Conservation (phyloP, 2,888 invertebrate genomes). For the Coenonympha arcania region DNA sequence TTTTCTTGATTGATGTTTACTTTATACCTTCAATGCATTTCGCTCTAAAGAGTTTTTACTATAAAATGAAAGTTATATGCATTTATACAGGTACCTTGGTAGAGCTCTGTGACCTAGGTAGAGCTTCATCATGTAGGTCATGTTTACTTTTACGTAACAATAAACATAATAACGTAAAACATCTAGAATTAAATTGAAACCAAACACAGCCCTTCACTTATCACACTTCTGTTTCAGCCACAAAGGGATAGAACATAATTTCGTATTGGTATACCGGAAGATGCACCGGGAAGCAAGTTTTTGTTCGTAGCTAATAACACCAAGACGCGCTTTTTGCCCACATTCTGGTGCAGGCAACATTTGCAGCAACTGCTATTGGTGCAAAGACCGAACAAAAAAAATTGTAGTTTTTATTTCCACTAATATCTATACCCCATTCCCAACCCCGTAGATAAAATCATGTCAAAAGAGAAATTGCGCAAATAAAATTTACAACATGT, state of each 20-base stretch:
- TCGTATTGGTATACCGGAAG: constrained; percentile 37
- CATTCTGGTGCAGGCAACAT: constrained; percentile 36
- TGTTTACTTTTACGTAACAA: too few relatives aligned
- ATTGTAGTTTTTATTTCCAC: background rate
- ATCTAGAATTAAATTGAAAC: too few relatives aligned
- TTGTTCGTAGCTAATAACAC: constrained; percentile 36
- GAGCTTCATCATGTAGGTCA: too few relatives aligned
- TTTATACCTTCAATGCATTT: too few relatives aligned
- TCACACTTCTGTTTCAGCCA: background rate
- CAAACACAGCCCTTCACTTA: background rate
- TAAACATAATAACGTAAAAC: too few relatives aligned
- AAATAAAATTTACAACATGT: too few relatives aligned
- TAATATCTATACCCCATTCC: background rate
- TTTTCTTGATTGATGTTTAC: too few relatives aligned
- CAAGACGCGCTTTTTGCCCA: constrained; percentile 38
- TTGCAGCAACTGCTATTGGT: constrained; percentile 27
- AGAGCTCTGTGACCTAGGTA: too few relatives aligned
- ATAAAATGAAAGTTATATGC: too few relatives aligned
- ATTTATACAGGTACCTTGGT: too few relatives aligned
- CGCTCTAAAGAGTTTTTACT: too few relatives aligned
- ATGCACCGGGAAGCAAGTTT: constrained; percentile 39
- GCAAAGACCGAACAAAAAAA: background rate
- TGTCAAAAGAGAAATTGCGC: too few relatives aligned
- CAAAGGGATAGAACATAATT: constrained; percentile 12
- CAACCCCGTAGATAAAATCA: background rate